Evolutionary conservation across 2,888 invertebrate species (phyloP).

Genomic region (Exocentrus adspersus): DNA sequence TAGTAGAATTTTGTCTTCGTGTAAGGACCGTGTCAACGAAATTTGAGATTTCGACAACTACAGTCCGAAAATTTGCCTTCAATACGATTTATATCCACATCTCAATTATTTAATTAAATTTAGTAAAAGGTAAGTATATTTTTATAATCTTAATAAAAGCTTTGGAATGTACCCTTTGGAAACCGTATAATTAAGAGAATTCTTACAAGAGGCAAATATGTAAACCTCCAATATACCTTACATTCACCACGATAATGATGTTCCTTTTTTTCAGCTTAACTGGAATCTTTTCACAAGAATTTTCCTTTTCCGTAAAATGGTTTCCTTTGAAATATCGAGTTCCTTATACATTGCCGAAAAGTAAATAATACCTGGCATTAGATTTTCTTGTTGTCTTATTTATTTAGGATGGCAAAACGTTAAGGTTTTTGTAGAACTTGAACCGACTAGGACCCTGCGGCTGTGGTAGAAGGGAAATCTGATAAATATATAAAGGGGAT

Average conservation of each 20-base stretch:
- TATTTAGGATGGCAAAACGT: slow-evolving; percentile 2
- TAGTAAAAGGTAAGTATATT: background rate
- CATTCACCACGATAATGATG: slow-evolving; percentile 3
- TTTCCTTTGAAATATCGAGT: slow-evolving; percentile 10
- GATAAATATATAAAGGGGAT: background rate
- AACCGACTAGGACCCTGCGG: background rate
- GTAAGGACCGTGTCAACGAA: too few relatives aligned
- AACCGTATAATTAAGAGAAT: background rate
- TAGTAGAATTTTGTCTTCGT: too few relatives aligned
- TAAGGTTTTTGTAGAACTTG: background rate
- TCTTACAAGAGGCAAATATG: background rate
- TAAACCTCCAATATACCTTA: background rate
- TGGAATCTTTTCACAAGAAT: background rate
- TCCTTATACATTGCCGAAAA: background rate
- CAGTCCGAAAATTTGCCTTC: too few relatives aligned
- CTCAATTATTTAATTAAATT: too few relatives aligned
- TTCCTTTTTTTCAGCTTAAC: slow-evolving; percentile 1
- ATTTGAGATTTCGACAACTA: too few relatives aligned
- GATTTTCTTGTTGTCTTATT: slow-evolving; percentile 10
- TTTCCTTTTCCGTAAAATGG: background rate
- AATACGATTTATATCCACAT: too few relatives aligned
- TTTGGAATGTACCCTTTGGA: background rate
- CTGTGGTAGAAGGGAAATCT: background rate
- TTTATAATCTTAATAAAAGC: background rate
- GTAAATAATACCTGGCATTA: slow-evolving; percentile 9